Evolutionary conservation across 2,888 invertebrate species (phyloP).

Genomic region (Lithophane socia): DNA sequence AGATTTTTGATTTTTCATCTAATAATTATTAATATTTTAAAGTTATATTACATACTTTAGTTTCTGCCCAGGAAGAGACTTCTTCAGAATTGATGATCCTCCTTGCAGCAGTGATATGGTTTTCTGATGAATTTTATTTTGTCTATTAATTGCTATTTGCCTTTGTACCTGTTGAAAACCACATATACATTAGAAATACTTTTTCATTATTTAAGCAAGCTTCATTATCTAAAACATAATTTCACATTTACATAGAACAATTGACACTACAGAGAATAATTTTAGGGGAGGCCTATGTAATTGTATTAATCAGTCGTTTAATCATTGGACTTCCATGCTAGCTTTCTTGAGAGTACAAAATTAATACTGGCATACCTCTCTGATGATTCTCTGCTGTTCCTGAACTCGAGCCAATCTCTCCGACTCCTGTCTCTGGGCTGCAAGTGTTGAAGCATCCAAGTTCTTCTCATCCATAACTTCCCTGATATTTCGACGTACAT

Average conservation of each 20-base stretch:
- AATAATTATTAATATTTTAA: neutral
- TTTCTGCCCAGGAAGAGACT: slow-evolving; percentile 83
- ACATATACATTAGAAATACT: slow-evolving; percentile 5
- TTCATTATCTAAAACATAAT: neutral
- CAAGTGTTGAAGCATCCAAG: slow-evolving; percentile 97
- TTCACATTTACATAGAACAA: neutral
- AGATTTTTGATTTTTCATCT: neutral
- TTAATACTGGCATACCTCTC: slow-evolving; percentile 88
- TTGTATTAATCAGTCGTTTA: neutral
- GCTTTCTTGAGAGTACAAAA: neutral
- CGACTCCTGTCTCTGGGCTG: slow-evolving; percentile 98
- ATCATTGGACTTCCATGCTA: neutral
- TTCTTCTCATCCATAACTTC: slow-evolving; percentile 98
- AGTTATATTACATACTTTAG: slow-evolving; percentile 80
- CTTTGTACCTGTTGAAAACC: slow-evolving; percentile 91
- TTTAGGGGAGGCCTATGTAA: neutral
- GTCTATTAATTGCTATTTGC: slow-evolving; percentile 94
- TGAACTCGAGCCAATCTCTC: slow-evolving; percentile 96
- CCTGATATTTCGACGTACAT: slow-evolving; percentile 96
- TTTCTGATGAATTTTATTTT: slow-evolving; percentile 93
- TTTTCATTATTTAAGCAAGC: neutral
- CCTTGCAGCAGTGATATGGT: slow-evolving; percentile 94
- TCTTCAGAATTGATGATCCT: slow-evolving; percentile 90
- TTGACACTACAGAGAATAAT: neutral
- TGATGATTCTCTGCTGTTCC: slow-evolving; percentile 95